Percentiles rank a stretch among this genome's conserved stretches.
phyloP scores from a whole-genome alignment of 2,888 invertebrate species.

The Cotesia congregata region DNA sequence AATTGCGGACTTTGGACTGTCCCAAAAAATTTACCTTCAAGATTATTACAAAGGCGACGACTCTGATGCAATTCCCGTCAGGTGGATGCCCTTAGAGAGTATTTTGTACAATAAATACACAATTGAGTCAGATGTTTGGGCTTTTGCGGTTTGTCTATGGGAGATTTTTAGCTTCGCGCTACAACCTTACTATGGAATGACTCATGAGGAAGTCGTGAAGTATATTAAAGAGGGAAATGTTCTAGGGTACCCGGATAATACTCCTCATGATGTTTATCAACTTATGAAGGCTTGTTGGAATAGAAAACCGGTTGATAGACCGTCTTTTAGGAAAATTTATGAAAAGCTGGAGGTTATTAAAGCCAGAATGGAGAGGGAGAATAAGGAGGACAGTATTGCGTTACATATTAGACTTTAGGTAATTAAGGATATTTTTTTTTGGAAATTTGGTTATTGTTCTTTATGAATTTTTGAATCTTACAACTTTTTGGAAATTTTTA shows the following conservation, averaged over 20 bases:
- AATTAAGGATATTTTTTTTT: too few relatives aligned
- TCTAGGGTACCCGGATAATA: constrained; percentile 91
- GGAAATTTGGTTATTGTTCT: too few relatives aligned
- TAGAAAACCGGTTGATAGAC: constrained; percentile 86
- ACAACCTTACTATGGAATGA: constrained; percentile 97
- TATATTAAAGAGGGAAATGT: constrained; percentile 95
- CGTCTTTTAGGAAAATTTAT: constrained; percentile 86
- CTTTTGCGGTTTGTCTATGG: constrained; percentile 96
- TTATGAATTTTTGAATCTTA: too few relatives aligned
- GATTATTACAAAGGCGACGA: constrained; percentile 97
- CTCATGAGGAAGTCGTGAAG: constrained; percentile 96
- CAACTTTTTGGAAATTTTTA: too few relatives aligned
- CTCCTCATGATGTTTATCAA: constrained; percentile 88
- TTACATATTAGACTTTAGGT: constrained; percentile 63
- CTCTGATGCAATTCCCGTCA: constrained; percentile 94
- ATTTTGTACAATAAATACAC: constrained; percentile 97
- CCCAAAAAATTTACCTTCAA: constrained; percentile 94
- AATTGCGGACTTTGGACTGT: constrained; percentile 97
- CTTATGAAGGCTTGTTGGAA: constrained; percentile 96
- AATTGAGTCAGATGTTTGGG: constrained; percentile 97
- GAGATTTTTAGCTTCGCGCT: constrained; percentile 96
- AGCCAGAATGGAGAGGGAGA: constrained; percentile 67
- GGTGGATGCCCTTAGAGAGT: constrained; percentile 98
- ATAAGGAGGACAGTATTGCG: constrained; percentile 63
- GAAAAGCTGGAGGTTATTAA: constrained; percentile 82